Conservation (phyloP, 2,113 vertebrate species). For the Hystrix cristata region DNA sequence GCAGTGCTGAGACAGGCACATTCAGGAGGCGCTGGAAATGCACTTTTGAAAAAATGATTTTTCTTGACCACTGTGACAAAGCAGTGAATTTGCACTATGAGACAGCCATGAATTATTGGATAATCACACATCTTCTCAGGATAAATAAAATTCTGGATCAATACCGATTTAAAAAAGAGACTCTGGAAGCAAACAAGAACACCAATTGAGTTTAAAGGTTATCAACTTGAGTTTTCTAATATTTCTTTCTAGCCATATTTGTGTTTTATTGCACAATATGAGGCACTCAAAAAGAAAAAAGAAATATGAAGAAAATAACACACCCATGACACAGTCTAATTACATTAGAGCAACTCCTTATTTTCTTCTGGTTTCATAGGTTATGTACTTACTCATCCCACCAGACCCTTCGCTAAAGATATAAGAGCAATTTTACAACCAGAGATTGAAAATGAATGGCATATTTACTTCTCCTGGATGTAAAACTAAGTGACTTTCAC, state of each 20-base stretch:
- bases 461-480: constrained; percentile 23
- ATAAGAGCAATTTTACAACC: constrained; percentile 27
- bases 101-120: constrained; percentile 61
- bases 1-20: neutral
- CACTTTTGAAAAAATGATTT: constrained; percentile 65
- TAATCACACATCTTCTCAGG: constrained; percentile 65
- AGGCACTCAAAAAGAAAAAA: constrained; percentile 13
- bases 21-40: constrained; percentile 31
- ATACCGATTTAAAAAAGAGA: constrained; percentile 69
- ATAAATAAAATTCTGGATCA: constrained; percentile 76
- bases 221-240: constrained; percentile 57
- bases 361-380: constrained; percentile 23
- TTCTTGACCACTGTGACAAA: constrained; percentile 63
- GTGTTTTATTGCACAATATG: constrained; percentile 42
- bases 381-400: neutral
- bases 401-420: neutral
- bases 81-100: constrained; percentile 51
- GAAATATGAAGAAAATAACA: neutral
- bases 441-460: constrained; percentile 54
- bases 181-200: constrained; percentile 59
- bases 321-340: constrained; percentile 42
- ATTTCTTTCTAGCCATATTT: constrained; percentile 58
- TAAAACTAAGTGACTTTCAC: constrained; percentile 60
- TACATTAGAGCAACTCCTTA: neutral
- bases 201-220: constrained; percentile 67